Conservation (phyloP, 2,113 vertebrate genomes). For the Menidia beryllina region DNA sequence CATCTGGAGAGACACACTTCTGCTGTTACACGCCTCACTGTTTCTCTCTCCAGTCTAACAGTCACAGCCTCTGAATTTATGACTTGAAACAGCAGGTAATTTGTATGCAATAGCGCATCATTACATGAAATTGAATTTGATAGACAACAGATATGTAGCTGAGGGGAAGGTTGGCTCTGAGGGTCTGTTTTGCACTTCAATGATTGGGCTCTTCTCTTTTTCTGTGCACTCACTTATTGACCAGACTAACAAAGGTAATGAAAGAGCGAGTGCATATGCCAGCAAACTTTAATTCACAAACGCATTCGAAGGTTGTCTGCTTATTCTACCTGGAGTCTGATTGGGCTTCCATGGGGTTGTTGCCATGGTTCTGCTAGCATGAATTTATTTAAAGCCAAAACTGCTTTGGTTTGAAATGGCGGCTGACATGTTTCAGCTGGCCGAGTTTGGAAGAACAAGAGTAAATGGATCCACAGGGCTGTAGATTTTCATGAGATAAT, state of each 20-base stretch:
- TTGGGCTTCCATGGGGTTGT: slow-evolving; percentile 55
- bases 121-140: slow-evolving; percentile 64
- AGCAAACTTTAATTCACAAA: slow-evolving; percentile 45
- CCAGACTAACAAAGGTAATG: slow-evolving; percentile 47
- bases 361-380: slow-evolving; percentile 62
- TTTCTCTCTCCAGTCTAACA: slow-evolving; percentile 9
- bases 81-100: slow-evolving; percentile 45
- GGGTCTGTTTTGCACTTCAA: slow-evolving; percentile 52
- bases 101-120: slow-evolving; percentile 57
- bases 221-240: slow-evolving; percentile 50
- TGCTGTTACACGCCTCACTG: not conserved
- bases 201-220: slow-evolving; percentile 59
- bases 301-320: slow-evolving; percentile 45
- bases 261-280: slow-evolving; percentile 38
- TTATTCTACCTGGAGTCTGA: slow-evolving; percentile 48
- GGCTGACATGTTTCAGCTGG: slow-evolving; percentile 9
- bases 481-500: not conserved
- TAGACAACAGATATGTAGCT: slow-evolving; percentile 44
- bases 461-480: not conserved
- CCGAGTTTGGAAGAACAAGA: not conserved
- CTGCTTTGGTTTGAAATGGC: slow-evolving; percentile 22
- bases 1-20: not conserved
- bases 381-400: slow-evolving; percentile 40
- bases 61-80: slow-evolving; percentile 29
- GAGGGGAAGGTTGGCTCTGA: slow-evolving; percentile 33